phyloP scores from a whole-genome alignment of 2,888 invertebrate species.

The Heteromurus nitidus region DNA sequence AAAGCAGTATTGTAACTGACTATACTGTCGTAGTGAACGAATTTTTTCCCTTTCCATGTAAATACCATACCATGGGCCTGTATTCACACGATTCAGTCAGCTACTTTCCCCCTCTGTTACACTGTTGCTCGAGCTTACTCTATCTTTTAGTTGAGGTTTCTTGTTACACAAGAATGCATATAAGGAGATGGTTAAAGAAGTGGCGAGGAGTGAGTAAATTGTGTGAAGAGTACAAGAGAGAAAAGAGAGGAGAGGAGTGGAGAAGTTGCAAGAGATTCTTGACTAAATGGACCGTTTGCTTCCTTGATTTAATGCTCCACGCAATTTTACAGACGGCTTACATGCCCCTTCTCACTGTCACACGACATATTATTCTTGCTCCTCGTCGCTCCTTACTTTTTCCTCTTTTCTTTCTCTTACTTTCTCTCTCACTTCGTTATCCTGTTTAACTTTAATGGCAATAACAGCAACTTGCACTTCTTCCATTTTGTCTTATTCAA shows the following conservation, averaged over 20 bases:
- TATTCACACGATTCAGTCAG: neutral
- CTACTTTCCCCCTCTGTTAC: neutral
- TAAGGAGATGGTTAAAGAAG: conserved; percentile 65
- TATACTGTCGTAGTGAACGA: no score
- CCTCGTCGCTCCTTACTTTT: conserved; percentile 55
- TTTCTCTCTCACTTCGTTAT: conserved; percentile 43
- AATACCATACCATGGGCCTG: no score
- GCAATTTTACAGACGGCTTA: conserved; percentile 69
- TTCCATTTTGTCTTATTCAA: conserved; percentile 58
- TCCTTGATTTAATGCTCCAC: conserved; percentile 73
- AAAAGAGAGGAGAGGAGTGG: conserved; percentile 50
- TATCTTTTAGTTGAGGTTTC: conserved; percentile 27
- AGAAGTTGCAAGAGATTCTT: conserved; percentile 67
- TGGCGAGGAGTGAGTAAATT: conserved; percentile 61
- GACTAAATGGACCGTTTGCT: conserved; percentile 73
- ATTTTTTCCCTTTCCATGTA: no score
- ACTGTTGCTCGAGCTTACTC: neutral
- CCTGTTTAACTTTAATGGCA: conserved; percentile 63
- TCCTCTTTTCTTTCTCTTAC: conserved; percentile 27
- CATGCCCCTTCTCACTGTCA: conserved; percentile 69
- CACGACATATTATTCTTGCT: conserved; percentile 65
- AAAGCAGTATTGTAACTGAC: neutral
- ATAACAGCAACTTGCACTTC: conserved; percentile 63
- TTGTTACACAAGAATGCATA: conserved; percentile 33
- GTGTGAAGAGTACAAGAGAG: conserved; percentile 58